Evolutionary conservation across 1,140 invertebrate genomes (phyloP), one percentile per base, ranked within the genome.

Genomic region (Whitmania pigra): DNA sequence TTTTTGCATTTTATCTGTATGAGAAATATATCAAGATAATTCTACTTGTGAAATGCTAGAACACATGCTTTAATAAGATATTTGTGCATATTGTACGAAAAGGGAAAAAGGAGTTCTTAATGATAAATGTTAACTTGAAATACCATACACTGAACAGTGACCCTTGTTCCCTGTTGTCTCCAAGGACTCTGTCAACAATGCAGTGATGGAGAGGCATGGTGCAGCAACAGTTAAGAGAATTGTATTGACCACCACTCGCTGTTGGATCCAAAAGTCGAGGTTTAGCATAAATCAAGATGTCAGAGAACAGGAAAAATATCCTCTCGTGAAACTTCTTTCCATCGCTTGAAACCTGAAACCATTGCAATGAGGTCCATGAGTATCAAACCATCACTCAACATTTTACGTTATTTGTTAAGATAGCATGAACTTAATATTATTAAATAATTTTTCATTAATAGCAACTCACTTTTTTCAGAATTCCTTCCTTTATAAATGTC

Each of bases 401-500:
- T 57, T 57, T 20, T 25, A 57, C 25, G 9, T 57, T n/a, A 57
- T 20, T 25, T 57, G 25, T 3, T 57, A 20, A 3, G 25, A 57
- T 57, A 3, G 9, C 9, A 57, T 20, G 55, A n/a, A 57, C 2
- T n/a, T 3, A n/a, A 67, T 27, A 22, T 3, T n/a, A 67, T 22
- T n/a, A 57, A 3, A 57, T 25, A 57, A 57, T 25, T 57, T 2
- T 3, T 25, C 9, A 9, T 2, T 57, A 57, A 57, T n/a, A n/a
- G 25, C 20, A n/a, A n/a, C 60, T 54, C 70, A 81, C 88, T 83
- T 88, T 87, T 78, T 87, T 85, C 0, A 90, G 80, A 29, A 84
- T 78, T 18, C 89, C 89, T 80, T 89, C 87, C 76, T 87, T 88
- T 54, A 89, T 85, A 66, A 90, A 83, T 72, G 84, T 85, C 40